Percentiles rank a stretch among this genome's conserved stretches.
Conservation (phyloP, 2,888 invertebrate species). For the Tetheella fluctuosa region DNA sequence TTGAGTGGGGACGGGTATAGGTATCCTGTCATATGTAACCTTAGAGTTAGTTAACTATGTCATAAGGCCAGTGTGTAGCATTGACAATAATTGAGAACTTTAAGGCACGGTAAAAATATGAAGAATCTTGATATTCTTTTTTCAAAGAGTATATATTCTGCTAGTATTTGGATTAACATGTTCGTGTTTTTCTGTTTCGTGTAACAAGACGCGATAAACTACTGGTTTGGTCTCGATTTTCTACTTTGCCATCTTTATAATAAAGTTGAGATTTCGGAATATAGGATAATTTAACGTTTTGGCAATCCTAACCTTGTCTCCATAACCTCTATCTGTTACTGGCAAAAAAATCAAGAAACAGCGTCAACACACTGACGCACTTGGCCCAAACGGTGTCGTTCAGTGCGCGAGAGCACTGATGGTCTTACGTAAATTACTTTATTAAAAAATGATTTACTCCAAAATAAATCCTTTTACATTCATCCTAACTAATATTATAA, state of each 20-base stretch:
- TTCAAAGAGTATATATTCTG: too few species aligned
- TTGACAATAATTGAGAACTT: too few species aligned
- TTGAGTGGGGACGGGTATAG: constrained; percentile 56
- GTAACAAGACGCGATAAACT: not conserved
- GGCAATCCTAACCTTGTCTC: constrained; percentile 1
- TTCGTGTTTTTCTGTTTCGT: too few species aligned
- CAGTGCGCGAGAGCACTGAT: not conserved
- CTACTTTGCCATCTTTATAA: not conserved
- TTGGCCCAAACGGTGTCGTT: constrained; percentile 12
- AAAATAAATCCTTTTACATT: not conserved
- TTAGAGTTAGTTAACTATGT: constrained; percentile 12
- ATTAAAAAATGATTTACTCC: not conserved
- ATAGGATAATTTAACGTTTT: not conserved
- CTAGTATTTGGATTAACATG: too few species aligned
- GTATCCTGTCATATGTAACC: constrained; percentile 42
- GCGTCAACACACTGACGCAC: constrained; percentile 15
- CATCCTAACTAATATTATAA: too few species aligned
- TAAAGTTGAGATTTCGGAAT: not conserved
- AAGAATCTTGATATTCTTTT: too few species aligned
- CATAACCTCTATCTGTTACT: constrained; percentile 12
- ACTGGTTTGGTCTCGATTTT: not conserved
- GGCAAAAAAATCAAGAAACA: constrained; percentile 10
- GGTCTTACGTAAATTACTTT: not conserved
- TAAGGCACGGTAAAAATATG: too few species aligned
- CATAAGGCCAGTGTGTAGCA: not conserved